Evolutionary conservation across 2,797 vertebrate genomes (phyloP), one percentile per base, ranked within the genome.

Genomic region (Moxostoma hubbsi): DNA sequence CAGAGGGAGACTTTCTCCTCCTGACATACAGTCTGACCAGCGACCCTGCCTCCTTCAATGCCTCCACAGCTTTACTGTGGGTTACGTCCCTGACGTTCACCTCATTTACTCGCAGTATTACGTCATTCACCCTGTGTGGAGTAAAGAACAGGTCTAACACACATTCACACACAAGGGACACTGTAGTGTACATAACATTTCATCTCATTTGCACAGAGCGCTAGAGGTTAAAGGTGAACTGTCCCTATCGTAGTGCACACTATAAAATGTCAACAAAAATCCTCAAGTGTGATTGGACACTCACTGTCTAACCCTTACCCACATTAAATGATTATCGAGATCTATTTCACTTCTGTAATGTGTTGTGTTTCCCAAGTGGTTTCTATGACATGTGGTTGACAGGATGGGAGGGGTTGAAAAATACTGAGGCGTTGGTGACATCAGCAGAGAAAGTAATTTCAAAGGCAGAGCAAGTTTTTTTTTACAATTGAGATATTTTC

Each of bases 61-160:
- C 97, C 88, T 98, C 97, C 79, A 99, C 97, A 0, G 97, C 97
- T 84, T 95, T 96, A 88, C 97, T 98, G 89, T 99, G 97, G 74
- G 97, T 98, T 89, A 98, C 97, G 68, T 98, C 97, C 5, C 94
- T 93, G 9, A 98, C 97, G 24, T 98, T 96, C 49, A 92, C 96
- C 85, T 98, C 97, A n/a, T 98, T 99, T 1, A 99, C 97, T 59
- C 95, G 92, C 55, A 98, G 90, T 89, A 99, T 98, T 80, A 97
- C 97, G 12, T 98, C 97, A 0, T 98, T 98, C 9, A 99, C 97
- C 89, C 97, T 99, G 89, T 69, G 75, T 46, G 63, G 24, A 71
- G 46, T 12, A 67, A 24, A 24, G 24, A 24, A 24, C 24, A 24
- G 24, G 24, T 24, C 24, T 24, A 24, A 24, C 2, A 24, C 24